A percentile compares a stretch with the other conserved stretches of the same genome.
Conservation (phyloP, 2,113 vertebrate species). For the Callospermophilus lateralis region DNA sequence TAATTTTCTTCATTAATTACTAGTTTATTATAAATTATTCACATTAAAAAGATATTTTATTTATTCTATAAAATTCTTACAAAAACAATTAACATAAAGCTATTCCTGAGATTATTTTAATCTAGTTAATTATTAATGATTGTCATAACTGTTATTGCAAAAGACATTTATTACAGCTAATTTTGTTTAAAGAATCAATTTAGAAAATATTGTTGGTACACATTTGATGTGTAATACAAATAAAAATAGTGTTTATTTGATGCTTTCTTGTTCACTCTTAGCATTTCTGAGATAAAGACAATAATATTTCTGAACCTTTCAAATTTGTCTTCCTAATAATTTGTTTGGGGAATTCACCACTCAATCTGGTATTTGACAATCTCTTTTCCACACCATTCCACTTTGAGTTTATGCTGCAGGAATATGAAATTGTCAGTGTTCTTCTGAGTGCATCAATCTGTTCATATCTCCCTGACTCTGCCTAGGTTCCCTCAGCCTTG, state of each 20-base stretch:
- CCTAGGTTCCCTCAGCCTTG: neutral
- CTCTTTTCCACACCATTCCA: slow-evolving; percentile 8
- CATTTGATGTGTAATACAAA: neutral
- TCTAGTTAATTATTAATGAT: neutral
- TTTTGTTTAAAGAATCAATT: neutral
- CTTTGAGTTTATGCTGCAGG: neutral
- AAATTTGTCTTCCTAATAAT: neutral
- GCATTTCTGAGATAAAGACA: neutral
- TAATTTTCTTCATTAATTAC: neutral
- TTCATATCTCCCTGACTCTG: slow-evolving; percentile 34
- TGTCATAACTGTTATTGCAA: neutral
- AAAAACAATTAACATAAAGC: neutral
- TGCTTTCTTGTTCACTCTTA: neutral
- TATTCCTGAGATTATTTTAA: neutral
- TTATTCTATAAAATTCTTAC: neutral
- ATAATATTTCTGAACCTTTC: neutral
- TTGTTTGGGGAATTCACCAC: neutral
- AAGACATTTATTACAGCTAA: neutral
- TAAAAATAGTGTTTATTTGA: neutral
- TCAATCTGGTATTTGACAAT: slow-evolving; percentile 37
- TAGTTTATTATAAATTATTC: neutral
- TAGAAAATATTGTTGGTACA: neutral
- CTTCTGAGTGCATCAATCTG: neutral
- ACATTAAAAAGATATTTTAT: neutral
- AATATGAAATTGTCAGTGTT: slow-evolving; percentile 37